Evolutionary conservation across 2,888 invertebrate genomes (phyloP), one percentile per base, ranked within the genome.

Genomic region (Anagyrus pseudococci): DNA sequence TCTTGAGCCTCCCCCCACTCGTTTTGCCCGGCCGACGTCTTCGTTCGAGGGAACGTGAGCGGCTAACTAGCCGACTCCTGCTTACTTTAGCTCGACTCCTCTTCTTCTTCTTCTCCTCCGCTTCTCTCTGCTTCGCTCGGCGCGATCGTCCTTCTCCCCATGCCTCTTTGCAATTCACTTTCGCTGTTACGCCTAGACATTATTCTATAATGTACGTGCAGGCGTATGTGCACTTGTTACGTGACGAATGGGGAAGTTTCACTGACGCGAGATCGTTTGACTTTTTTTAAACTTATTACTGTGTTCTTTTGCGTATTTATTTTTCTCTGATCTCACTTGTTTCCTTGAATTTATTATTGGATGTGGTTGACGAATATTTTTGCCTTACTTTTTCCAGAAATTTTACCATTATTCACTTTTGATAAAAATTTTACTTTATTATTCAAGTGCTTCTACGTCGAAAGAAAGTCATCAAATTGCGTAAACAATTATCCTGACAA

Each of bases 1-100:
- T 17, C 61, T 50, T 65, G 64, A 60, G n/a, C n/a, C 65, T 62
- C 64, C 64, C 66, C 46, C 46, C 43, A 46, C 53, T 25, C n/a
- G n/a, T n/a, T n/a, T n/a, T n/a, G n/a, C n/a, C n/a, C n/a, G n/a
- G n/a, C n/a, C n/a, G n/a, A 49, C 41, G 47, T 49, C 41, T 29
- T 43, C 23, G 17, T 44, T 40, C 33, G 15, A 43, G 50, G 44
- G 26, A 56, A 58, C 40, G 47, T 47, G 53, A 26, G 58, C 29
- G 6, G 6, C 15, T 48, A 63, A 58, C 64, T 57, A 57, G 64
- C 62, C 57, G 47, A 61, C 52, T 58, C 52, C 50, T 58, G 17
- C 44, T 41, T 6, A 8, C 26, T 17, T 33, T 47, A 53, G 37
- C 47, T 19, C 43, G 52, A 41, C 25, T 48, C 20, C 23, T 37